Evolutionary conservation across 2,888 invertebrate species (phyloP), one percentile per base, ranked within the genome.

Genomic region (Leucania comma): DNA sequence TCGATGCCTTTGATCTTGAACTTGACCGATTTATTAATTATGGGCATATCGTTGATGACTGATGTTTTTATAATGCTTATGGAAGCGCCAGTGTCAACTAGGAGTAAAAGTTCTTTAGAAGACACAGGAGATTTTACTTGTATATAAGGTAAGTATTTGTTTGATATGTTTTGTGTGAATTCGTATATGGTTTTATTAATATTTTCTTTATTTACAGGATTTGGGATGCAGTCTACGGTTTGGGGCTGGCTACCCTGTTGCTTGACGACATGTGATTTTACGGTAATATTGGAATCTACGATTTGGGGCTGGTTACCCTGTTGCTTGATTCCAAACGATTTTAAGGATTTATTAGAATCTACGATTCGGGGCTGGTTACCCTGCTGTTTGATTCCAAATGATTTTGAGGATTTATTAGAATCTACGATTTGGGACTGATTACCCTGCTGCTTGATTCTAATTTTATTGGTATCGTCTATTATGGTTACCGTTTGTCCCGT

Each of bases 201-300:
- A 10, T 10, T 9, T 10, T 50, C 22, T 50, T 50, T 10, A 22
- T 50, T 50, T 50, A 22, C 22, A 50, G 50, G 50, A 22, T 50
- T 50, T 10, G 10, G 22, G 22, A 50, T 50, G 22, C n/a, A 10
- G 50, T 50, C 50, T 22, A 50, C 50, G 3, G 22, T 50, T 50
- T 50, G 50, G 50, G 50, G 50, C 50, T 50, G 50, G 50, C 22
- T 50, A 50, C 50, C 50, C 50, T 50, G 50, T 50, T 22, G 50
- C 50, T 50, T 50, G 50, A 50, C 50, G 10, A 10, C 48, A n/a
- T 48, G 2, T 0, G 48, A 20, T 46, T 46, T 46, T 46, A 20
- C 5, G n/a, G 46, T 8, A n/a, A 8, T 8, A 48, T 10, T 35
- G 10, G n/a, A 22, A 10, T 3, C 50, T 22, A 10, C 22, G 22